These are phyloP conservation scores for Protodeltote pygarga DNA, from an alignment of 2,888 invertebrate species.

Conservation along the genomic window DNA sequence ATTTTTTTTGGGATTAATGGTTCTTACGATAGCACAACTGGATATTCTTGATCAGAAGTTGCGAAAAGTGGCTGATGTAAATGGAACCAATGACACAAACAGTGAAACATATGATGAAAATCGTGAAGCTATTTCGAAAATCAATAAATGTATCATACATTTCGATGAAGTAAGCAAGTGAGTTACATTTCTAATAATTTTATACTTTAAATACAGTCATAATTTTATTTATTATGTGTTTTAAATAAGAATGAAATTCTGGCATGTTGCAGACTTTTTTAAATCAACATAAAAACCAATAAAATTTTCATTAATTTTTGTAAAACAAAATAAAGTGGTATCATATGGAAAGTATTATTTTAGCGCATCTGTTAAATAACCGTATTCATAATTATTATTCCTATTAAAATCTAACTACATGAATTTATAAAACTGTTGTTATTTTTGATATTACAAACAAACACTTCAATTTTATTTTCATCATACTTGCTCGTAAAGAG, in stretches of 20 bases:
- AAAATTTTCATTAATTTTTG: too few species aligned
- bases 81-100: conserved; percentile 3
- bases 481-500: too few species aligned
- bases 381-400: too few species aligned
- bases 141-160: conserved; percentile 62
- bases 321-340: too few species aligned
- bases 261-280: too few species aligned
- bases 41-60: conserved; percentile 66
- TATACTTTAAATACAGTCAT: background rate
- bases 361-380: too few species aligned
- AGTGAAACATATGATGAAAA: conserved; percentile 19
- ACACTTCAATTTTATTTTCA: too few species aligned
- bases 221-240: background rate
- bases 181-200: conserved; percentile 41
- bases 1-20: conserved; percentile 65
- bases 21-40: conserved; percentile 65
- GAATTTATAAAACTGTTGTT: too few species aligned
- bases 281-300: too few species aligned
- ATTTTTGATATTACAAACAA: too few species aligned
- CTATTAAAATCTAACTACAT: too few species aligned
- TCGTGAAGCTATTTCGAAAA: conserved; percentile 40
- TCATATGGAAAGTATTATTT: too few species aligned
- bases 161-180: conserved; percentile 63
- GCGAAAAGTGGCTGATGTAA: conserved; percentile 50
- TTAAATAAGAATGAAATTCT: background rate